Conservation (phyloP, 2,888 invertebrate genomes). For the Callinectes sapidus region DNA sequence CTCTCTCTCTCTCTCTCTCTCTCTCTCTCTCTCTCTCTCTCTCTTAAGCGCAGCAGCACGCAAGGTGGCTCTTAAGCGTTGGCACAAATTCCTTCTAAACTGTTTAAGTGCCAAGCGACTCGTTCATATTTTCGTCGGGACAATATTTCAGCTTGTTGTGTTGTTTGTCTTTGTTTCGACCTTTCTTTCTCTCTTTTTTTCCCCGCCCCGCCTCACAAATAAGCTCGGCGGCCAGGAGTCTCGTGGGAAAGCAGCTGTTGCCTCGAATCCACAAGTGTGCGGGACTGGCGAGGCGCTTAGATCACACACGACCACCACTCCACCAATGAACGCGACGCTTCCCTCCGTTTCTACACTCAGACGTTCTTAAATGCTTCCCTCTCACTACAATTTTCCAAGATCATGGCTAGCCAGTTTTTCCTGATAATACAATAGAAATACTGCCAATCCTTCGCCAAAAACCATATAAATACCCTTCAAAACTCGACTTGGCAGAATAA, state of each 20-base stretch:
- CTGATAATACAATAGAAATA: too few species aligned
- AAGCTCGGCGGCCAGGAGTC: background rate
- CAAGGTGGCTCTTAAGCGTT: background rate
- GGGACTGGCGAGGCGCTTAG: background rate
- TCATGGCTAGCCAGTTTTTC: too few species aligned
- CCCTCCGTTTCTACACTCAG: too few species aligned
- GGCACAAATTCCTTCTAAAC: background rate
- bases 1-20: slow-evolving; percentile 12
- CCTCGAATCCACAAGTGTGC: background rate
- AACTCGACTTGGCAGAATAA: too few species aligned
- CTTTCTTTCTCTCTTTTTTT: background rate
- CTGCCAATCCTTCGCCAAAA: too few species aligned
- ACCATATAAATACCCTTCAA: too few species aligned
- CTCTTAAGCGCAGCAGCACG: background rate
- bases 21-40: slow-evolving; percentile 25
- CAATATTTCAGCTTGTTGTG: background rate
- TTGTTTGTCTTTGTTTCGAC: background rate
- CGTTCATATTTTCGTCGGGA: background rate
- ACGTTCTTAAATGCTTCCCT: too few species aligned
- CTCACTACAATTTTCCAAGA: too few species aligned
- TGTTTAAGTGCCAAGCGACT: background rate
- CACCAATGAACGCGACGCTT: too few species aligned
- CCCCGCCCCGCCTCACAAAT: background rate
- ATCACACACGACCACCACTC: background rate
- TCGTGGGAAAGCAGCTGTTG: background rate